A percentile compares a stretch with the other conserved stretches of the same genome.
These are phyloP conservation scores for Hemiscyllium ocellatum DNA, from an alignment of 2,113 vertebrate species.

Conservation along the genomic window DNA sequence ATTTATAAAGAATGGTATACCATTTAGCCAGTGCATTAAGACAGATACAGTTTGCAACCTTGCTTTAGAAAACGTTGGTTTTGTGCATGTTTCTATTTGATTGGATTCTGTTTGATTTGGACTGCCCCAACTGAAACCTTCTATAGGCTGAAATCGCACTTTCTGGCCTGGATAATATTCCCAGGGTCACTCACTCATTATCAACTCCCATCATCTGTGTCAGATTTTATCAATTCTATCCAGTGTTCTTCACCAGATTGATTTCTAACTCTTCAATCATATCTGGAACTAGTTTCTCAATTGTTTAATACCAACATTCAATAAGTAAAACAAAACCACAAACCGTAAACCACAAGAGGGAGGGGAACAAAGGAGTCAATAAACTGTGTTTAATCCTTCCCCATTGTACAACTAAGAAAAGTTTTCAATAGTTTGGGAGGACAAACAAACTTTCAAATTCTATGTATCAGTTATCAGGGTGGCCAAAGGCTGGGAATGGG, in stretches of 20 bases:
- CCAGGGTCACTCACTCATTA: background rate
- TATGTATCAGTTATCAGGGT: background rate
- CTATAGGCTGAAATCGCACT: background rate
- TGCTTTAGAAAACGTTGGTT: background rate
- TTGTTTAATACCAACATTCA: background rate
- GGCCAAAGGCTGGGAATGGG: background rate
- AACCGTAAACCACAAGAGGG: no score
- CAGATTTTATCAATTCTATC: background rate
- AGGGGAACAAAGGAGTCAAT: background rate
- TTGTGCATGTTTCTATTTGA: background rate
- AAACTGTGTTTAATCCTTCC: background rate
- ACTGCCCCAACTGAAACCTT: background rate
- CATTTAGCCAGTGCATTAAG: background rate
- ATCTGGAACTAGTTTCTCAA: background rate
- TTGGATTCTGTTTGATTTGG: background rate
- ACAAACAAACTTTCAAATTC: background rate
- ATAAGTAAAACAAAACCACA: background rate
- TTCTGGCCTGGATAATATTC: background rate
- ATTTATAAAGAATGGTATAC: background rate
- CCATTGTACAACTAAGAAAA: background rate
- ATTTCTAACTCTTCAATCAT: background rate
- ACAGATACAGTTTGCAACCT: background rate
- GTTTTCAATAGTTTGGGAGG: background rate
- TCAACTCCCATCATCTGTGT: background rate
- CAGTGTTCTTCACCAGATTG: background rate